A percentile compares a stretch with the other conserved stretches of the same genome.
phyloP scores from a whole-genome alignment of 2,797 vertebrate species.

The Gouania willdenowi region DNA sequence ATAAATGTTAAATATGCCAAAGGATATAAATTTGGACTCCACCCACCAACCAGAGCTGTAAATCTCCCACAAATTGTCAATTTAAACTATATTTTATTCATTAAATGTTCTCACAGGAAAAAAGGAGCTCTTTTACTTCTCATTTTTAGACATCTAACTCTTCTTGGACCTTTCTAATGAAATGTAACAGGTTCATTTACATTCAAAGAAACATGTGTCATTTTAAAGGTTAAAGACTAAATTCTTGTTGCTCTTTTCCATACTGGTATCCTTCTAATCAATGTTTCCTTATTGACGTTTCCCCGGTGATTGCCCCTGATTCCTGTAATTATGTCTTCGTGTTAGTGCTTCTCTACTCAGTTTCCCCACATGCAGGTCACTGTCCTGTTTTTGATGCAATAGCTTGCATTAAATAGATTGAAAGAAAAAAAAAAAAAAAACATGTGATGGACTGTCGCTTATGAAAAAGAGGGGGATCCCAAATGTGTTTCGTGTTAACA shows the following conservation, averaged over 20 bases:
- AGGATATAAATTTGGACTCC: conserved; percentile 33
- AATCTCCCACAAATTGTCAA: conserved; percentile 25
- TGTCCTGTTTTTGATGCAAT: conserved; percentile 34
- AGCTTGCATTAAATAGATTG: conserved; percentile 38
- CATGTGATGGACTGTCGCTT: conserved; percentile 26
- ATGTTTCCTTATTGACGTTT: conserved; percentile 55
- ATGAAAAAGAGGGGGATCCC: conserved; percentile 12
- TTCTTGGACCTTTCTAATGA: conserved; percentile 18
- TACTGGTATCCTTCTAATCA: conserved; percentile 28
- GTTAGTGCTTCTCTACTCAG: conserved; percentile 12
- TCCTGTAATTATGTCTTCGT: conserved; percentile 30
- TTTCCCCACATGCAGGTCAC: conserved; percentile 29
- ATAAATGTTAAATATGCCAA: conserved; percentile 29
- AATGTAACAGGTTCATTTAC: background rate
- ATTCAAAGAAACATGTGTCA: background rate
- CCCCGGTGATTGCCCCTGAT: conserved; percentile 42
- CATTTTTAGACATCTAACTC: conserved; percentile 19
- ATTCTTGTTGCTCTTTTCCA: conserved; percentile 34
- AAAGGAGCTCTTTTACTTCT: conserved; percentile 24
- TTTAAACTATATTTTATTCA: conserved; percentile 47
- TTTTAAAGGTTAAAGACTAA: background rate
- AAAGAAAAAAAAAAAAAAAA: conserved; percentile 15
- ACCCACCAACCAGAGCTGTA: conserved; percentile 22
- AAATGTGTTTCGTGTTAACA: conserved; percentile 27
- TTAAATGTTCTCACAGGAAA: conserved; percentile 28